Conservation (phyloP, 1,140 invertebrate genomes). For the Steinernema khuongi region DNA sequence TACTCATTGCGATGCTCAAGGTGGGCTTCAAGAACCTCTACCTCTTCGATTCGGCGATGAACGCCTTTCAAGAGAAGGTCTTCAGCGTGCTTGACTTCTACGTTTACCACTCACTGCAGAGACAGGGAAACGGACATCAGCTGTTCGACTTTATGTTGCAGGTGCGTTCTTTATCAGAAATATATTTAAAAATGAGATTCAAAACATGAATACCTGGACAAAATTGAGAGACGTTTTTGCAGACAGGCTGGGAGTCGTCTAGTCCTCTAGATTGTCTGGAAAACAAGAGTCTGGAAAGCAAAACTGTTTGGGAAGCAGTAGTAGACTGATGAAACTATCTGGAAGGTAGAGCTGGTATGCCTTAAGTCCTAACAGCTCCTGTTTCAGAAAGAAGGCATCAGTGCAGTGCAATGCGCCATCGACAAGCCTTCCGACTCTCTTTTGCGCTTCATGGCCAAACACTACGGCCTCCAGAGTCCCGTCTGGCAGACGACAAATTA, state of each 20-base stretch:
- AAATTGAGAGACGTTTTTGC: not conserved
- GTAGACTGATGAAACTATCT: too few species aligned
- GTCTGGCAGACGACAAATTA: slow-evolving; percentile 32
- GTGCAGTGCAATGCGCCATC: slow-evolving; percentile 21
- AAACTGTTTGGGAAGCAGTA: too few species aligned
- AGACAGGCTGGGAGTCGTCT: not conserved
- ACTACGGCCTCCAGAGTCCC: slow-evolving; percentile 27
- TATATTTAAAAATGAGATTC: not conserved
- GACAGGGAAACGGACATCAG: slow-evolving; percentile 33
- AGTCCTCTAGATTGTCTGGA: not conserved
- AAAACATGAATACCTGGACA: not conserved
- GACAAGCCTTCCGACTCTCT: slow-evolving; percentile 29
- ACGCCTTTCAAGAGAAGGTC: slow-evolving; percentile 25
- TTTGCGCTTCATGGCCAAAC: slow-evolving; percentile 23
- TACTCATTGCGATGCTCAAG: slow-evolving; percentile 28
- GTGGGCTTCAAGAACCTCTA: slow-evolving; percentile 33
- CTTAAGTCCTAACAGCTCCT: slow-evolving; percentile 14
- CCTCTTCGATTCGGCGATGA: slow-evolving; percentile 23
- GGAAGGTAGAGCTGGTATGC: not conserved
- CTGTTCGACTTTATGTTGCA: slow-evolving; percentile 31
- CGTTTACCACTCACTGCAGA: slow-evolving; percentile 29
- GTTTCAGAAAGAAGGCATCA: slow-evolving; percentile 30
- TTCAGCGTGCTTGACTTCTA: slow-evolving; percentile 34
- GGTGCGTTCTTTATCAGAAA: slow-evolving; percentile 19
- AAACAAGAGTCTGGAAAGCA: too few species aligned